Percentiles rank a stretch among this genome's conserved stretches.
phyloP scores from a whole-genome alignment of 2,797 vertebrate species.

The Falco naumanni region DNA sequence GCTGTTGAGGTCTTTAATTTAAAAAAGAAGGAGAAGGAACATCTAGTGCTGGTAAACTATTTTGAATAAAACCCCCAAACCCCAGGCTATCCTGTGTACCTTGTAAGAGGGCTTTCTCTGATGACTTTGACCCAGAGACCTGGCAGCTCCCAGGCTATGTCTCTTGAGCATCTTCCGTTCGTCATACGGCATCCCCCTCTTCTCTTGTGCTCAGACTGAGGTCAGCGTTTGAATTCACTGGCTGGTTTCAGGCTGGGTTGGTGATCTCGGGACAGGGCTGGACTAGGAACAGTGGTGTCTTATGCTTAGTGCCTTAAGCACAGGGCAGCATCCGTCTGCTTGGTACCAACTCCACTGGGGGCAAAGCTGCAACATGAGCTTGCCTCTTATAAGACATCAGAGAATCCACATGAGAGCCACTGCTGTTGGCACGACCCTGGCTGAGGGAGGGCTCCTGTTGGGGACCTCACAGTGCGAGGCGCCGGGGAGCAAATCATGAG shows the following conservation, averaged over 20 bases:
- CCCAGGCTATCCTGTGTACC: neutral
- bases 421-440: rapidly evolving
- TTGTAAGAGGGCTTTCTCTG: neutral
- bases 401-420: constrained; percentile 14
- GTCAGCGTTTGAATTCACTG: neutral
- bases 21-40: neutral
- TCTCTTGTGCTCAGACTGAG: neutral
- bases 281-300: neutral
- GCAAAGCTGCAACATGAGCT: constrained; percentile 4
- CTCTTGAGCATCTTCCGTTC: neutral
- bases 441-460: neutral
- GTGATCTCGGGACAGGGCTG: neutral
- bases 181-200: neutral
- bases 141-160: neutral
- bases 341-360: neutral
- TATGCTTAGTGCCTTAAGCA: neutral
- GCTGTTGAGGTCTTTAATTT: neutral
- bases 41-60: neutral
- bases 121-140: neutral
- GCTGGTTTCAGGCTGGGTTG: neutral
- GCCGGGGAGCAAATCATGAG: neutral
- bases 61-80: neutral
- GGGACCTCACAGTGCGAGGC: neutral
- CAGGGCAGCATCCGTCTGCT: neutral
- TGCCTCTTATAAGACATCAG: neutral